Conservation (phyloP, 1,140 invertebrate species). For the Drosophila teissieri region DNA sequence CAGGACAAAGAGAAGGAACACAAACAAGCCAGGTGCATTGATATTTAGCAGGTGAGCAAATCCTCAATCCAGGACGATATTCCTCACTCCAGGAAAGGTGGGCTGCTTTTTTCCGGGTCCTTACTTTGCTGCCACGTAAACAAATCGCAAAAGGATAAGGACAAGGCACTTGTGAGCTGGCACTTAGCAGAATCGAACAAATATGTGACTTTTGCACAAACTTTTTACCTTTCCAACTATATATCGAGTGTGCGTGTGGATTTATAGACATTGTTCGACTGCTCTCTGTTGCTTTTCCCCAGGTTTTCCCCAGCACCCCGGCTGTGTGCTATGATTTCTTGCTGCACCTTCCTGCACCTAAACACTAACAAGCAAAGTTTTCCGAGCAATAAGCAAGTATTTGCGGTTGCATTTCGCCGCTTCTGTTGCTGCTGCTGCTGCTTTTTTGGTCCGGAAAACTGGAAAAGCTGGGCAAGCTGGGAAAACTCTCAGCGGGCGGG, state of each 20-base stretch:
- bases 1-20: constrained; percentile 24
- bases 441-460: background rate
- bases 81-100: background rate
- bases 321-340: constrained; percentile 61
- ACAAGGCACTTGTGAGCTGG: constrained; percentile 71
- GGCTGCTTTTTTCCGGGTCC: constrained; percentile 4
- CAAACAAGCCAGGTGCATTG: constrained; percentile 46
- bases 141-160: constrained; percentile 74
- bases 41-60: constrained; percentile 45
- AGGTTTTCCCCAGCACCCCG: constrained; percentile 11
- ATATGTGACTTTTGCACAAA: constrained; percentile 70
- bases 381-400: constrained; percentile 68
- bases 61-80: background rate
- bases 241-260: constrained; percentile 36
- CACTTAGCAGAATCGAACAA: constrained; percentile 73
- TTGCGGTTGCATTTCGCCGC: constrained; percentile 62
- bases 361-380: constrained; percentile 75
- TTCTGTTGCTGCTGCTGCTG: background rate
- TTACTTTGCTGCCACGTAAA: constrained; percentile 58
- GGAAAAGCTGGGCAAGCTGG: constrained; percentile 1
- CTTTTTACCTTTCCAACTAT: constrained; percentile 55
- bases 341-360: constrained; percentile 49
- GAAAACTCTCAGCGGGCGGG: constrained; percentile 38
- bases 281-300: constrained; percentile 25
- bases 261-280: constrained; percentile 71